These are phyloP conservation scores for Tethya wilhelma DNA, from an alignment of 37 sponge, comb jelly and placozoan genomes.

Conservation along the genomic window DNA sequence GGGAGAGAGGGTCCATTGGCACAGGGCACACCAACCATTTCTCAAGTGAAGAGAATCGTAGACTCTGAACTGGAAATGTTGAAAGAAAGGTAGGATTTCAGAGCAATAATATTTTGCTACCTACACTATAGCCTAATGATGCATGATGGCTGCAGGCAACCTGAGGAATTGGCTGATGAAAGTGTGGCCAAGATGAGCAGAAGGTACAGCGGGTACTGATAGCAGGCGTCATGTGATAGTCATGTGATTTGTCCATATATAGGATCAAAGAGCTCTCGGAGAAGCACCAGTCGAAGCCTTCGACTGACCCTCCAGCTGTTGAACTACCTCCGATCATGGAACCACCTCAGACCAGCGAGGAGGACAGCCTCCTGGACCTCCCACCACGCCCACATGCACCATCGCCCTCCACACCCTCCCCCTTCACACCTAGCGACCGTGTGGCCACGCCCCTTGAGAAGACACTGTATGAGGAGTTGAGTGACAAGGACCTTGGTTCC, in stretches of 20 bases:
- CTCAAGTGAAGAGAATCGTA: conserved; percentile 1
- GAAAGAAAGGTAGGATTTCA: conserved; percentile 1
- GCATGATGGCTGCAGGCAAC: neutral
- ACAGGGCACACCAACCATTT: neutral
- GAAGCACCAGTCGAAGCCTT: neutral
- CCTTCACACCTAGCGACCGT: conserved; percentile 7
- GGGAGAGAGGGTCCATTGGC: too few species aligned
- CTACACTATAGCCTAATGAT: neutral
- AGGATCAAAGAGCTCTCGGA: conserved; percentile 30
- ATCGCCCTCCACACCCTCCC: neutral
- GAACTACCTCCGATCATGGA: conserved; percentile 5
- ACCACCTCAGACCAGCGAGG: neutral
- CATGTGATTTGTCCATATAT: neutral
- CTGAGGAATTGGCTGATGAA: conserved; percentile 34
- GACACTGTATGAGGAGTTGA: conserved; percentile 22
- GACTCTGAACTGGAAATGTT: conserved; percentile 11
- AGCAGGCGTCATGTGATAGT: neutral
- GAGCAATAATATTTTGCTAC: neutral
- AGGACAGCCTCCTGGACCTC: neutral
- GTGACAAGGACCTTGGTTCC: conserved; percentile 52
- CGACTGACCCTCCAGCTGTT: neutral
- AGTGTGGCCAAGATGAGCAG: conserved; percentile 46
- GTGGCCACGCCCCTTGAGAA: conserved; percentile 19
- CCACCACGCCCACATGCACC: neutral
- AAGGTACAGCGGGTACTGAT: conserved; percentile 9